These are phyloP conservation scores for Clostera curtula DNA, from an alignment of 2,888 invertebrate genomes.

Conservation along the genomic window DNA sequence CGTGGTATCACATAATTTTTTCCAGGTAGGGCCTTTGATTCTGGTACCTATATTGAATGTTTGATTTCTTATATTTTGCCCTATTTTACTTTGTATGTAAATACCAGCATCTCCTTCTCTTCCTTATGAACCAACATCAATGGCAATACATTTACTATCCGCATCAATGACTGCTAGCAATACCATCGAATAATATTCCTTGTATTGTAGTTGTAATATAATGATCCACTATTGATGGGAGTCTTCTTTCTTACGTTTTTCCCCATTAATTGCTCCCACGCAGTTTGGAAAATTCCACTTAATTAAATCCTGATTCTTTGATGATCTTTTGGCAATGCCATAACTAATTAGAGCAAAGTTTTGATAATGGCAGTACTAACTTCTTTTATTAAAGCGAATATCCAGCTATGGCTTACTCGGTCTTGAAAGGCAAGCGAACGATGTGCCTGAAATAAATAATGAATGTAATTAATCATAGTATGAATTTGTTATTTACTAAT, in stretches of 20 bases:
- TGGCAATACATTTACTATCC: slow-evolving; percentile 5
- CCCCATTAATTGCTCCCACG: slow-evolving; percentile 6
- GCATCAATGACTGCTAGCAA: slow-evolving; percentile 8
- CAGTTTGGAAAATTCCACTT: slow-evolving; percentile 7
- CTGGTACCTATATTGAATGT: too few relatives aligned
- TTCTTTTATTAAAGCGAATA: slow-evolving; percentile 12
- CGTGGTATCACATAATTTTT: too few relatives aligned
- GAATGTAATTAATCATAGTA: too few relatives aligned
- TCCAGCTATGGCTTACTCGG: slow-evolving; percentile 17
- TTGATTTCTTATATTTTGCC: too few relatives aligned
- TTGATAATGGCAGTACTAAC: slow-evolving; percentile 11
- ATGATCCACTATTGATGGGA: slow-evolving; percentile 4
- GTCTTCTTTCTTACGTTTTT: slow-evolving; percentile 6
- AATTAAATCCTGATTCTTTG: slow-evolving; percentile 4
- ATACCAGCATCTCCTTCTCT: too few relatives aligned
- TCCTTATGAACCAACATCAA: too few relatives aligned
- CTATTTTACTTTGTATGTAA: too few relatives aligned
- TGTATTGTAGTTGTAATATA: slow-evolving; percentile 8
- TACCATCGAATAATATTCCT: slow-evolving; percentile 3
- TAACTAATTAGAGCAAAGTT: slow-evolving; percentile 6
- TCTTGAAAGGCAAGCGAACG: slow-evolving; percentile 20
- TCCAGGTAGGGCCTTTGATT: too few relatives aligned
- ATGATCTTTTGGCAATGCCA: slow-evolving; percentile 4
- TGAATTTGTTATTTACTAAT: too few relatives aligned
- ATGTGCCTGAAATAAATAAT: slow-evolving; percentile 8